These are phyloP conservation scores for Philereme vetulata DNA, from an alignment of 2,888 invertebrate species.

Conservation along the genomic window DNA sequence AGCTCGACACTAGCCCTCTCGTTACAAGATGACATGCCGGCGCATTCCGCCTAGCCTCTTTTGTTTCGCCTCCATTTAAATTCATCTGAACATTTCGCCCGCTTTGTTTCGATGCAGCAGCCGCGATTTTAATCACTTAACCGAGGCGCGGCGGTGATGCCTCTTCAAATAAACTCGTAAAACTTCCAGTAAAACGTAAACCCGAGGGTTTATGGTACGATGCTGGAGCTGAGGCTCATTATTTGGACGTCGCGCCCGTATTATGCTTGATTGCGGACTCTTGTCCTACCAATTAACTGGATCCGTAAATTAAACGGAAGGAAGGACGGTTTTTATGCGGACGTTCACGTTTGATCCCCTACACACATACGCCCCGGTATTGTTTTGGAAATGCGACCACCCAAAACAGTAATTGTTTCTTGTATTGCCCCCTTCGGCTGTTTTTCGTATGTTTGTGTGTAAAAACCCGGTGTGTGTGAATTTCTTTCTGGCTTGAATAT, in stretches of 20 bases:
- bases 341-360: constrained; percentile 1
- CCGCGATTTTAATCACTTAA: constrained; percentile 79
- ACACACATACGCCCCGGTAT: not conserved
- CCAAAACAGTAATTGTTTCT: too few relatives aligned
- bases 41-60: constrained; percentile 49
- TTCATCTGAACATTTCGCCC: constrained; percentile 70
- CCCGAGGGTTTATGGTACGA: constrained; percentile 50
- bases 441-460: too few relatives aligned
- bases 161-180: constrained; percentile 61
- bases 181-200: constrained; percentile 51
- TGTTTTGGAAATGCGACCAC: not conserved
- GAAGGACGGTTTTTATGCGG: constrained; percentile 37
- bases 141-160: constrained; percentile 54
- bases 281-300: constrained; percentile 56
- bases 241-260: constrained; percentile 53
- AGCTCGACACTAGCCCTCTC: constrained; percentile 41
- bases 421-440: too few relatives aligned
- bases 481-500: too few relatives aligned
- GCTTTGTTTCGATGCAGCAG: constrained; percentile 66
- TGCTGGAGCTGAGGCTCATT: constrained; percentile 52
- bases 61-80: constrained; percentile 73
- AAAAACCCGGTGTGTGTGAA: too few relatives aligned
- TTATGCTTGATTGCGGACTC: constrained; percentile 54
- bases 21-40: constrained; percentile 57
- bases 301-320: constrained; percentile 54